Conservation (phyloP, 2,888 invertebrate genomes). For the Dryobota labecula region DNA sequence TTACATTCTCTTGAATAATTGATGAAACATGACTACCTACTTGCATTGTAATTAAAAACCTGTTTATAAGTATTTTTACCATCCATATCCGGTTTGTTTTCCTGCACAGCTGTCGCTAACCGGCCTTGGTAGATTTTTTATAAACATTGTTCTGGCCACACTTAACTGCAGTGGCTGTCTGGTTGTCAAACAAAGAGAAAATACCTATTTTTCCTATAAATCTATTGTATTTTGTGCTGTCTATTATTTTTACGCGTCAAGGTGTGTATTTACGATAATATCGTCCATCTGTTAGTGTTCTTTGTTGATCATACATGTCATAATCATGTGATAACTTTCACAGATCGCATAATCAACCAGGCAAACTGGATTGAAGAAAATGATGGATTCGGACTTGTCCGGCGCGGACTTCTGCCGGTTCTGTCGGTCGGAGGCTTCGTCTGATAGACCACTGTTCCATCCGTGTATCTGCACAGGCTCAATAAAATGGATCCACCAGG, state of each 20-base stretch:
- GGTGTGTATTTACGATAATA: constrained; percentile 69
- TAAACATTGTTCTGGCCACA: constrained; percentile 61
- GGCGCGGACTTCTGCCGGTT: constrained; percentile 98
- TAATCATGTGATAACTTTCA: constrained; percentile 73
- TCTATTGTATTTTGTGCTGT: constrained; percentile 72
- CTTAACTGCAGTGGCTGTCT: constrained; percentile 68
- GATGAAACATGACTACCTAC: constrained; percentile 15
- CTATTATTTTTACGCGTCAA: constrained; percentile 68
- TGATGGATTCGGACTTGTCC: constrained; percentile 88
- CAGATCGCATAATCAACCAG: constrained; percentile 81
- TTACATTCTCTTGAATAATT: constrained; percentile 41
- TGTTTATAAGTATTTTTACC: constrained; percentile 22
- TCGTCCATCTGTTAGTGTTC: constrained; percentile 28
- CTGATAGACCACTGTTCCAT: constrained; percentile 98
- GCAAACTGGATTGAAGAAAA: constrained; percentile 86
- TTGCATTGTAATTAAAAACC: constrained; percentile 28
- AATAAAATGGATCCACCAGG: constrained; percentile 99
- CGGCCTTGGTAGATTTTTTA: constrained; percentile 54
- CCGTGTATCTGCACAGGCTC: constrained; percentile 99
- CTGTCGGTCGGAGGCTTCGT: constrained; percentile 97
- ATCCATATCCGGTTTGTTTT: constrained; percentile 36
- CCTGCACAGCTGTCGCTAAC: constrained; percentile 48
- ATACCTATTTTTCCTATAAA: constrained; percentile 73
- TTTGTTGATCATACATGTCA: constrained; percentile 54
- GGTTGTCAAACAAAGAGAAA: constrained; percentile 83